phyloP scores from a whole-genome alignment of 2,888 invertebrate species.

The Drosophila tanythrix region DNA sequence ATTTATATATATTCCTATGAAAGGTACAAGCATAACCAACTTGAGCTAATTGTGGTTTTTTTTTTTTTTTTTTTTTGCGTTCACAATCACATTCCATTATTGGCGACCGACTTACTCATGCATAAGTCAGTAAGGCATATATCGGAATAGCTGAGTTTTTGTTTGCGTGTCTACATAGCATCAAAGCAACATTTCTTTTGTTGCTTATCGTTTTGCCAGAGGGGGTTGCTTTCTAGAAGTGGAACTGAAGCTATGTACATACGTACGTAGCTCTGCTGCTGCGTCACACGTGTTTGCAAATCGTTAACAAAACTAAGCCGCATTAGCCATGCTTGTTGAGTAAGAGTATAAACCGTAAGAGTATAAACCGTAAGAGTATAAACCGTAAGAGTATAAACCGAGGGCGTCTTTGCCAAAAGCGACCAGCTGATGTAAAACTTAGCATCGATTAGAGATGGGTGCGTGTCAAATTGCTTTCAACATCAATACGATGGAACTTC shows the following conservation, averaged over 20 bases:
- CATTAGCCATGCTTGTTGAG: slow-evolving; percentile 60
- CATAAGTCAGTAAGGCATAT: slow-evolving; percentile 35
- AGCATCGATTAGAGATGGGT: slow-evolving; percentile 1
- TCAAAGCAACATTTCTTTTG: slow-evolving; percentile 57
- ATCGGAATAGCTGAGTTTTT: slow-evolving; percentile 35
- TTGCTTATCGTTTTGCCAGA: slow-evolving; percentile 27
- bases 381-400: slow-evolving; percentile 4
- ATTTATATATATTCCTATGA: neutral
- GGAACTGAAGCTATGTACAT: slow-evolving; percentile 9
- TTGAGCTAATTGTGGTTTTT: neutral
- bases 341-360: slow-evolving; percentile 8
- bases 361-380: slow-evolving; percentile 1
- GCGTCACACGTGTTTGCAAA: slow-evolving; percentile 66
- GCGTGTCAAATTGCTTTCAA: neutral
- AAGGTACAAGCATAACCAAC: neutral
- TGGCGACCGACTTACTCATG: slow-evolving; percentile 51
- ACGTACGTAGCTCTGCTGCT: neutral
- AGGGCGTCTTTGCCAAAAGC: slow-evolving; percentile 9
- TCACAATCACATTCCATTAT: slow-evolving; percentile 58
- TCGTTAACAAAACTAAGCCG: slow-evolving; percentile 76
- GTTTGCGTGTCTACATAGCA: slow-evolving; percentile 51
- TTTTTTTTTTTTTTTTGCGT: slow-evolving; percentile 21
- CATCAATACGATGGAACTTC: neutral
- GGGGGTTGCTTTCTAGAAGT: slow-evolving; percentile 28
- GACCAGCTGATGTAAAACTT: slow-evolving; percentile 49